Evolutionary conservation across 2,113 vertebrate genomes (phyloP), one percentile per base, ranked within the genome.

Genomic region (Gila orcuttii): DNA sequence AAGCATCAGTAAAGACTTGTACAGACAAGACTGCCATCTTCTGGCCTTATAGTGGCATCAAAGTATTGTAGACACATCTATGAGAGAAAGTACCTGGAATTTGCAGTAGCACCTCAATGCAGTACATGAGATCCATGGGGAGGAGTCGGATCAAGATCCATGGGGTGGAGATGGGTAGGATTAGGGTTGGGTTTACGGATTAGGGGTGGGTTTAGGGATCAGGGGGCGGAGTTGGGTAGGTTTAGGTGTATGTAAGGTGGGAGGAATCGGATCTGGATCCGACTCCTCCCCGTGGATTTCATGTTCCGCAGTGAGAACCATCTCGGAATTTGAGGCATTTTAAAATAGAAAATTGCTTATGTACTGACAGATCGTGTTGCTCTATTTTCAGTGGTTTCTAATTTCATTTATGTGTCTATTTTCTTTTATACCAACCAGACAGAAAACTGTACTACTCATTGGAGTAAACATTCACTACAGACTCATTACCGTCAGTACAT

Each of bases 21-120:
- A 64, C 83, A 88, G 88, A 36, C 90, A 91, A 91, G 87, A 60
- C 79, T 90, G 90, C 90, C 90, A 88, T 85, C 91, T 64, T 87
- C 88, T 91, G 91, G 90, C 15, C 21, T 68, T 19, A 77, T 3
- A n/a, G 31, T 31, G 57, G 71, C 59, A 85, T 13, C 83, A 66
- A 88, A 88, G 21, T 68, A 39, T 68, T 17, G 5, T 21, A 31
- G 64, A 86, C 31, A 68, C 50, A 19, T 15, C 28, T 8, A 11
- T 36, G 64, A 71, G 64, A 71, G 47, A 28, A 75, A 45, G 0
- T 75, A 75, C 73, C 73, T 47, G 73, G 42, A 75, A 50, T 50
- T 6, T 50, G 42, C n/a, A n/a, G n/a, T n/a, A n/a, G n/a, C n/a
- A n/a, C n/a, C n/a, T n/a, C n/a, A n/a, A n/a, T n/a, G n/a, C n/a